Conservation (phyloP, 2,797 vertebrate genomes). For the Enteromius paludinosus region DNA sequence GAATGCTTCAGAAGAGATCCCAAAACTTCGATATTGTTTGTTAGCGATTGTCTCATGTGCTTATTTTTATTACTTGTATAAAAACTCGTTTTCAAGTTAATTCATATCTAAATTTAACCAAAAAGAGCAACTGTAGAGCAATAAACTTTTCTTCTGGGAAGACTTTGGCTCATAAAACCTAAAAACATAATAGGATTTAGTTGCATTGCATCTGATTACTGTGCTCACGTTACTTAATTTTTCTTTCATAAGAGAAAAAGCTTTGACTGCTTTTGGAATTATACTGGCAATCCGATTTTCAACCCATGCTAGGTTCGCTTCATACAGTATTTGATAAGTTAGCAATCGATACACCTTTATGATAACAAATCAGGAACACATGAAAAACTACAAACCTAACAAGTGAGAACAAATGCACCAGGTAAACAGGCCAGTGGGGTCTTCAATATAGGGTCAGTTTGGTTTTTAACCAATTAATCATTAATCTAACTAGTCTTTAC, state of each 20-base stretch:
- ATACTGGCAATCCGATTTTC: background rate
- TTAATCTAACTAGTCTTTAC: background rate
- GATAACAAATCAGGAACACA: background rate
- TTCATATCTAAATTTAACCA: background rate
- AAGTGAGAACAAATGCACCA: background rate
- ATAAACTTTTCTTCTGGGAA: background rate
- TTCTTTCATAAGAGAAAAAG: background rate
- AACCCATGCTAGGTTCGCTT: background rate
- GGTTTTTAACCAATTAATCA: background rate
- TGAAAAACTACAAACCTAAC: background rate
- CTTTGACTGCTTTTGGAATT: background rate
- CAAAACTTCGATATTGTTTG: background rate
- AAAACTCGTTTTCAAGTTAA: background rate
- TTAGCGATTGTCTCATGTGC: background rate
- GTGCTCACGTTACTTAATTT: background rate
- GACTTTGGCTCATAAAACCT: background rate
- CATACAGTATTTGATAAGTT: background rate
- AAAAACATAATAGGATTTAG: background rate
- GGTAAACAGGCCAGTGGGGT: background rate
- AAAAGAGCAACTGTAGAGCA: background rate
- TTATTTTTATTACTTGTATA: background rate
- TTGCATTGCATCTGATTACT: background rate
- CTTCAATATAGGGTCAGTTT: background rate
- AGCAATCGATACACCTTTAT: background rate
- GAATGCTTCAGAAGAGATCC: background rate